phyloP scores from a whole-genome alignment of 2,113 vertebrate species.

The Hiodon alosoides region DNA sequence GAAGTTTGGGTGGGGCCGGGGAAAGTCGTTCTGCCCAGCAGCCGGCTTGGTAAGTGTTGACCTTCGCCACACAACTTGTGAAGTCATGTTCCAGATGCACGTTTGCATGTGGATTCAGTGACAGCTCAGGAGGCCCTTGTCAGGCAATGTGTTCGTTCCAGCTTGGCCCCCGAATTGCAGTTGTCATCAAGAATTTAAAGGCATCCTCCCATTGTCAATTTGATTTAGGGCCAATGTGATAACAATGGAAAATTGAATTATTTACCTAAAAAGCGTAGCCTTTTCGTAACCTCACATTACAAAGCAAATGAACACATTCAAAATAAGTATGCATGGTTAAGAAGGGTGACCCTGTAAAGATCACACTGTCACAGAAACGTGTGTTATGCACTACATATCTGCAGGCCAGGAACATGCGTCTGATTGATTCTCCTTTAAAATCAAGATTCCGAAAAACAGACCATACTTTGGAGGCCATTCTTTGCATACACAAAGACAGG shows the following conservation, averaged over 20 bases:
- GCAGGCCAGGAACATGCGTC: background rate
- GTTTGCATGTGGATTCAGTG: conserved; percentile 27
- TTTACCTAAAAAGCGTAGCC: too few species aligned
- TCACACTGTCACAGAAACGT: too few species aligned
- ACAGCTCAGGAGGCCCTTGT: conserved; percentile 19
- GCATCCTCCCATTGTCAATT: conserved; percentile 1
- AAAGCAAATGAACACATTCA: too few species aligned
- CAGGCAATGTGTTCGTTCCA: conserved; percentile 17
- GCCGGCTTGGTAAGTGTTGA: conserved; percentile 49
- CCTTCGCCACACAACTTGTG: conserved; percentile 43
- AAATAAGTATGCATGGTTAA: too few species aligned
- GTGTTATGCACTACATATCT: background rate
- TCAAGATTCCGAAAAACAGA: background rate
- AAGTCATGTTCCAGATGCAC: conserved; percentile 49
- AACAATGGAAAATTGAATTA: background rate
- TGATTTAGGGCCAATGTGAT: background rate
- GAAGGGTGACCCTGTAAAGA: too few species aligned
- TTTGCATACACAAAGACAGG: background rate
- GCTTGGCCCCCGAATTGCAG: background rate
- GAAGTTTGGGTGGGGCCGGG: conserved; percentile 52
- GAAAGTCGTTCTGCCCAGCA: conserved; percentile 42
- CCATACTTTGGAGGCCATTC: background rate
- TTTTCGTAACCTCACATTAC: too few species aligned
- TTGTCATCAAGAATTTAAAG: background rate
- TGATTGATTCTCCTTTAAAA: background rate